phyloP scores from a whole-genome alignment of 2,888 invertebrate species.

The Byasa hedistus region DNA sequence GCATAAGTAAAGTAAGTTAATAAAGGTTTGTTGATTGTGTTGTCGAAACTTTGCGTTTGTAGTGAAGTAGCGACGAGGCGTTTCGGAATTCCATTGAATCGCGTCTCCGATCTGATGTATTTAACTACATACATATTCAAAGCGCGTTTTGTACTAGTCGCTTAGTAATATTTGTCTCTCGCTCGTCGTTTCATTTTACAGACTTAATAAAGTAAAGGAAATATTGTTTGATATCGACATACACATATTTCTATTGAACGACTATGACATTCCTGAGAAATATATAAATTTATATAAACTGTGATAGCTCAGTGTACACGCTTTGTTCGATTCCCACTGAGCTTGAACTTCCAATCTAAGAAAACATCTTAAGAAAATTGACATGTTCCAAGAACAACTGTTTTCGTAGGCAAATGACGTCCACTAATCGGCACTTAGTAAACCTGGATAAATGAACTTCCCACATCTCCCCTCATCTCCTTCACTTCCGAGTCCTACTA shows the following conservation, averaged over 20 bases:
- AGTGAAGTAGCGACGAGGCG: constrained; percentile 5
- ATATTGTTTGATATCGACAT: constrained; percentile 9
- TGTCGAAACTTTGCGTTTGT: background rate
- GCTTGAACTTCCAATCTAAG: too few species aligned
- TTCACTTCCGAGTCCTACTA: too few species aligned
- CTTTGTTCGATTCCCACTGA: too few species aligned
- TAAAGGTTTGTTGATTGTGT: background rate
- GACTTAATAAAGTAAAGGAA: constrained; percentile 10
- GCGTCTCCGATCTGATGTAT: constrained; percentile 12
- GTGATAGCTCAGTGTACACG: too few species aligned
- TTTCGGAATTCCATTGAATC: constrained; percentile 25
- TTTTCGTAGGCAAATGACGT: too few species aligned
- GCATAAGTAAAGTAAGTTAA: background rate
- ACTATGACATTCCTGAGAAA: background rate
- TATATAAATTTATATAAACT: too few species aligned
- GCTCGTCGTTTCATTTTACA: constrained; percentile 5
- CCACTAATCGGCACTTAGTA: too few species aligned
- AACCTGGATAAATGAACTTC: too few species aligned
- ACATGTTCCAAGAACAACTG: too few species aligned
- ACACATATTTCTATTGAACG: background rate
- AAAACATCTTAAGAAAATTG: too few species aligned
- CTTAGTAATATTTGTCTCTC: constrained; percentile 4
- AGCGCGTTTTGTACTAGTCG: constrained; percentile 2
- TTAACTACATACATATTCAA: constrained; percentile 18
- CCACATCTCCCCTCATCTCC: too few species aligned